A percentile compares a stretch with the other conserved stretches of the same genome.
These are phyloP conservation scores for Mesochorus sp. DNA, from an alignment of 2,888 invertebrate species.

Conservation along the genomic window DNA sequence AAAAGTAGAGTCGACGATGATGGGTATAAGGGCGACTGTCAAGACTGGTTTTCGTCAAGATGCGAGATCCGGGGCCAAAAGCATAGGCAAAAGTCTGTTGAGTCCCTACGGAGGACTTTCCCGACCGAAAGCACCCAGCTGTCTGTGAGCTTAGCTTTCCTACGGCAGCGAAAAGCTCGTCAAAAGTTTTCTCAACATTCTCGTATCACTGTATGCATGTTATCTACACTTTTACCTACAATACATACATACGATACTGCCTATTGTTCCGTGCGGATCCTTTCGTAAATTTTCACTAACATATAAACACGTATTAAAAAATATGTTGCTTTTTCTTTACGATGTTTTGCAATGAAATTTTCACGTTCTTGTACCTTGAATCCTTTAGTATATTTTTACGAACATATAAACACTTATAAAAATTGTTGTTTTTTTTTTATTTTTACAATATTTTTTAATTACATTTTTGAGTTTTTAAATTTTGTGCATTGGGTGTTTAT, in stretches of 20 bases:
- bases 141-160: slow-evolving; percentile 58
- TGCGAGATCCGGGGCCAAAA: slow-evolving; percentile 71
- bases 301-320: too few species aligned
- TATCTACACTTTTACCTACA: neutral
- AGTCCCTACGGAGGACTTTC: slow-evolving; percentile 56
- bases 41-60: slow-evolving; percentile 78
- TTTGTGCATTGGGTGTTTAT: too few species aligned
- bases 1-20: slow-evolving; percentile 75
- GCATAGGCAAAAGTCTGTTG: slow-evolving; percentile 73
- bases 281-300: too few species aligned
- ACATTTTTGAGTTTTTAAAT: too few species aligned
- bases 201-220: neutral
- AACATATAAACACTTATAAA: too few species aligned
- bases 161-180: slow-evolving; percentile 58
- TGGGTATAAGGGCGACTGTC: slow-evolving; percentile 80
- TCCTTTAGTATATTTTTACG: too few species aligned
- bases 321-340: too few species aligned
- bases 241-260: neutral
- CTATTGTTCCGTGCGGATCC: too few species aligned
- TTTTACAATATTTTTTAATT: too few species aligned
- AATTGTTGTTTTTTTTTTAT: too few species aligned
- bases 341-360: too few species aligned
- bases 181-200: slow-evolving; percentile 46
- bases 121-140: slow-evolving; percentile 52
- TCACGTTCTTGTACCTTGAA: too few species aligned